phyloP scores from a whole-genome alignment of 2,797 vertebrate species.

The Cyclura pinguis region DNA sequence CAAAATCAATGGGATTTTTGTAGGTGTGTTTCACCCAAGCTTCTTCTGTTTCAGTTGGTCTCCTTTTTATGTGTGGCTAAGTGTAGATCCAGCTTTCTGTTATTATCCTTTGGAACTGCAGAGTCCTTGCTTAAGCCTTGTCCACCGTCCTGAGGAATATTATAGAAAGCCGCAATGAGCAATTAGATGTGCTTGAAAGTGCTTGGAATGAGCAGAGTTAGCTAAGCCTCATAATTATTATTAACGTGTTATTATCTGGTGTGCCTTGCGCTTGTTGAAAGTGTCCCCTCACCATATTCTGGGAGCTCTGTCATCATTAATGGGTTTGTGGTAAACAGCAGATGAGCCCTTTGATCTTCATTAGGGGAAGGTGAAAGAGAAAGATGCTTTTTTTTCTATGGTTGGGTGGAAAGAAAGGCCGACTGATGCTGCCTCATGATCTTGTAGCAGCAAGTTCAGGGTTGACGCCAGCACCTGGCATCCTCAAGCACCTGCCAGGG shows the following conservation, averaged over 20 bases:
- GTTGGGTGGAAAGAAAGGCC: not conserved
- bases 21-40: not conserved
- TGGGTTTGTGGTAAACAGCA: not conserved
- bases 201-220: not conserved
- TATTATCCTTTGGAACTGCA: not conserved
- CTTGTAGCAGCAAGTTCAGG: not conserved
- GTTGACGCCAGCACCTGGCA: not conserved
- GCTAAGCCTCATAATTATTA: constrained; percentile 24
- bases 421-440: not conserved
- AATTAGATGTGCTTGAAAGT: not conserved
- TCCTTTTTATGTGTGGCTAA: not conserved
- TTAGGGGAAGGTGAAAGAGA: constrained; percentile 4
- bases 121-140: not conserved
- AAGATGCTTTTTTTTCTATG: too few species aligned
- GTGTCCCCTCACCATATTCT: not conserved
- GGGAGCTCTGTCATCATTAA: constrained; percentile 19
- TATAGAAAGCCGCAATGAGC: not conserved
- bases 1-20: too few species aligned
- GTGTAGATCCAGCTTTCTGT: not conserved
- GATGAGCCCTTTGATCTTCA: constrained; percentile 18
- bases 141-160: not conserved
- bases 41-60: not conserved
- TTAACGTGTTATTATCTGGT: constrained; percentile 23
- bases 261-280: not conserved
- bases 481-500: not conserved